Evolutionary conservation across 2,797 vertebrate genomes (phyloP), one percentile per base, ranked within the genome.

Genomic region (Chaunax sp.): DNA sequence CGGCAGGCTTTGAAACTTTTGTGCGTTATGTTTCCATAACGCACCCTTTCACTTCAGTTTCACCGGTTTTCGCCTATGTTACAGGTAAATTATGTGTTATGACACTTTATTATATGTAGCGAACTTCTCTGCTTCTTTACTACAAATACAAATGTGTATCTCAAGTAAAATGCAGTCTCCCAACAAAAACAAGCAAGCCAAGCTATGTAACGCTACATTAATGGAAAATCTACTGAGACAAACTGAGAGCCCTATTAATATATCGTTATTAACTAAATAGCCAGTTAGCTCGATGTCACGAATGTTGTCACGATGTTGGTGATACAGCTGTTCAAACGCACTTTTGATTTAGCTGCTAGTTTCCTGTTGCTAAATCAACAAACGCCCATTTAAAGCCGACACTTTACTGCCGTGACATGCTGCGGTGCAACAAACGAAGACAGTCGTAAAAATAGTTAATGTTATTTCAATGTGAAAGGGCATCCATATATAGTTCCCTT

Each of bases 1-100:
- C 93, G 94, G 92, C 80, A 90, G 82, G 28, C 83, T 94, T 93
- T 65, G 81, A 93, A 92, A 79, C 28, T 65, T 70, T 46, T 9
- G 45, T 55, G 30, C 33, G 41, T 65, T 63, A 28, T 83, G 61
- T 52, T 50, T 62, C 4, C 56, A 15, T 30, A 69, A 43, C 6
- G 18, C 18, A 53, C 9, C 2, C 0, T 52, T 68, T 64, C 30
- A 3, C 45, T 54, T 44, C 35, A 40, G 47, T 50, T 22, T 64
- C 43, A 43, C 49, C 5, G 10, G 6, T 12, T 58, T 43, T 59
- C 26, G 20, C 6, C 20, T 1, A 20, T 30, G 38, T 63, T 25
- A 26, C 56, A 87, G 87, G 89, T 91, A 88, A 80, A 23, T 16
- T 3, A 0, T 0, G 0, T 3, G 22, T 18, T 63, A 43, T n/a